Percentiles rank a stretch among this genome's conserved stretches.
These are phyloP conservation scores for Erpobdella octoculata DNA, from an alignment of 2,888 invertebrate genomes.

Conservation along the genomic window DNA sequence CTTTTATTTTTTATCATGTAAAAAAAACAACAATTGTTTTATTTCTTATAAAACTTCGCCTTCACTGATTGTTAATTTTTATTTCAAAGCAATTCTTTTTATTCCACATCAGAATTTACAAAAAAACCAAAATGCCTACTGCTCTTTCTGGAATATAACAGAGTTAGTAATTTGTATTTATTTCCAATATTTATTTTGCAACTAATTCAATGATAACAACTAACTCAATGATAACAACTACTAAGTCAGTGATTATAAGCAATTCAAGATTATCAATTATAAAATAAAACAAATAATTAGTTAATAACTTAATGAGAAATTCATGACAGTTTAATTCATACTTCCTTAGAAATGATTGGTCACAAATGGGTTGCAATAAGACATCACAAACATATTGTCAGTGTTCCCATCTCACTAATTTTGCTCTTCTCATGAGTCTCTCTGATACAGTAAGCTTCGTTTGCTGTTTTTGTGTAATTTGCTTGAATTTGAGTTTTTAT, in stretches of 20 bases:
- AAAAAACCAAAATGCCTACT: neutral
- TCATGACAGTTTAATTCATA: neutral
- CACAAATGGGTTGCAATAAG: constrained; percentile 32
- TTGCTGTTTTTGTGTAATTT: neutral
- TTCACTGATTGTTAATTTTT: too few species aligned
- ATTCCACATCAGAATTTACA: neutral
- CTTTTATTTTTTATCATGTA: too few species aligned
- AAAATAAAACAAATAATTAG: neutral
- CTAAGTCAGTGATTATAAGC: neutral
- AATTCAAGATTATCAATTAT: neutral
- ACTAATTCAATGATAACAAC: neutral
- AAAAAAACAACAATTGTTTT: too few species aligned
- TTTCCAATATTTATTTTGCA: too few species aligned
- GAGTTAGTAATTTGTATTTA: neutral
- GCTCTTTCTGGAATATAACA: constrained; percentile 10
- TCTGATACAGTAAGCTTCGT: constrained; percentile 30
- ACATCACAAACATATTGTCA: too few species aligned
- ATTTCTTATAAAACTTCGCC: too few species aligned
- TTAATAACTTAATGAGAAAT: neutral
- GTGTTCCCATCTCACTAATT: constrained; percentile 38
- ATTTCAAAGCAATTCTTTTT: too few species aligned
- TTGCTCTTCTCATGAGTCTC: constrained; percentile 37
- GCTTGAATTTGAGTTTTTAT: neutral
- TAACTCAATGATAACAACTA: neutral
- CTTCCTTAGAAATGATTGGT: constrained; percentile 33